Evolutionary conservation across 2,797 vertebrate genomes (phyloP).

Genomic region (Mormyrops boulengeri): DNA sequence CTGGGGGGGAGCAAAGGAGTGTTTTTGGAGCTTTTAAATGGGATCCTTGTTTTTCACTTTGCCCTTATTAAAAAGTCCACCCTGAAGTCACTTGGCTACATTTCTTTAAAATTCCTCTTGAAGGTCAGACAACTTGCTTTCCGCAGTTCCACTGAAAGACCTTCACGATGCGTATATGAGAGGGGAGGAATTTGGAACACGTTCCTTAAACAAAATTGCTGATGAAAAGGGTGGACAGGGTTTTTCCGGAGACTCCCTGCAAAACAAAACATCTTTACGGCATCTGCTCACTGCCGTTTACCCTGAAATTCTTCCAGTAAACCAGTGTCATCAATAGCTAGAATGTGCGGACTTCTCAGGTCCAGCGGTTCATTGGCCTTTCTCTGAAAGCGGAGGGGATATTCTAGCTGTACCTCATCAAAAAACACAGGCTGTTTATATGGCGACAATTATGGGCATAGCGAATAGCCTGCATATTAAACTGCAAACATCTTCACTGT

Average conservation of each 20-base stretch:
- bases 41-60: conserved; percentile 42
- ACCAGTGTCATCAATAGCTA: conserved; percentile 1
- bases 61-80: conserved; percentile 34
- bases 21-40: conserved; percentile 31
- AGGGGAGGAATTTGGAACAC: conserved; percentile 57
- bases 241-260: background rate
- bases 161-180: conserved; percentile 58
- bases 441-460: background rate
- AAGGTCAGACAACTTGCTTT: conserved; percentile 42
- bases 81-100: conserved; percentile 48
- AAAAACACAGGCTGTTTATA: background rate
- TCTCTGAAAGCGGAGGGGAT: background rate
- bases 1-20: background rate
- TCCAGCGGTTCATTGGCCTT: background rate
- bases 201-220: conserved; percentile 58
- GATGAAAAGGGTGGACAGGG: conserved; percentile 3
- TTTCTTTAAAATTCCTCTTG: conserved; percentile 50
- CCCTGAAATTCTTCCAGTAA: conserved; percentile 43
- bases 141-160: conserved; percentile 51
- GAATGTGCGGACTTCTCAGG: background rate
- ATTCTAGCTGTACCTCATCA: background rate
- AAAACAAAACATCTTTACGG: background rate
- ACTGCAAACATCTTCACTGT: background rate
- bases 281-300: conserved; percentile 30
- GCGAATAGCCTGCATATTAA: background rate